Evolutionary conservation across 2,888 invertebrate species (phyloP).

Genomic region (Auanema sp.): DNA sequence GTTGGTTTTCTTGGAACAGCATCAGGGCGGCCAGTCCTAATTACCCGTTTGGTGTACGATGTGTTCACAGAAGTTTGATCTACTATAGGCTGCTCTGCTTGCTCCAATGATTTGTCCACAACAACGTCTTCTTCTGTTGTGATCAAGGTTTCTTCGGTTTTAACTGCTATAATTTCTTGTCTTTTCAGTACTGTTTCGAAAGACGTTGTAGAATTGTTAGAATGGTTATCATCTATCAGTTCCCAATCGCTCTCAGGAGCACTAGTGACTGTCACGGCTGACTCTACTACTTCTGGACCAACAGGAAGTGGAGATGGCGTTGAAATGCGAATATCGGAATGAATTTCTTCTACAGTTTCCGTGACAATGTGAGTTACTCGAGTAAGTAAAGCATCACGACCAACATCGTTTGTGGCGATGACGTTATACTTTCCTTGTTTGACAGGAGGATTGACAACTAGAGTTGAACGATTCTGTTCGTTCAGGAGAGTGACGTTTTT

Average conservation of each 20-base stretch:
- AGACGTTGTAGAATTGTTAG: slow-evolving; percentile 25
- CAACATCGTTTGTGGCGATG: slow-evolving; percentile 50
- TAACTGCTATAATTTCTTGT: slow-evolving; percentile 18
- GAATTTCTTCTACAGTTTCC: slow-evolving; percentile 31
- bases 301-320: background rate
- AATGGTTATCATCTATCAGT: slow-evolving; percentile 14
- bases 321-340: slow-evolving; percentile 21
- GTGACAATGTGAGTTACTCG: slow-evolving; percentile 37
- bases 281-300: slow-evolving; percentile 40
- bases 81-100: slow-evolving; percentile 10
- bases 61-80: slow-evolving; percentile 12
- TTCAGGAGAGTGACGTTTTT: slow-evolving; percentile 42
- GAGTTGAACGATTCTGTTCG: slow-evolving; percentile 54
- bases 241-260: slow-evolving; percentile 28
- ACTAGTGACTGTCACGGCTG: slow-evolving; percentile 42
- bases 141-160: slow-evolving; percentile 20
- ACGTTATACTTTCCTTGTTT: slow-evolving; percentile 55
- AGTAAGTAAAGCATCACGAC: slow-evolving; percentile 37
- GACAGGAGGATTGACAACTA: slow-evolving; percentile 54
- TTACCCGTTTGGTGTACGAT: slow-evolving; percentile 12
- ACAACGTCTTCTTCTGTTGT: slow-evolving; percentile 26
- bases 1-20: slow-evolving; percentile 27
- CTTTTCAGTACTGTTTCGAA: slow-evolving; percentile 40
- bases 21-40: slow-evolving; percentile 11
- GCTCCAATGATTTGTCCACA: slow-evolving; percentile 7